Evolutionary conservation across 2,797 vertebrate species (phyloP).

Genomic region (Chiloscyllium punctatum): DNA sequence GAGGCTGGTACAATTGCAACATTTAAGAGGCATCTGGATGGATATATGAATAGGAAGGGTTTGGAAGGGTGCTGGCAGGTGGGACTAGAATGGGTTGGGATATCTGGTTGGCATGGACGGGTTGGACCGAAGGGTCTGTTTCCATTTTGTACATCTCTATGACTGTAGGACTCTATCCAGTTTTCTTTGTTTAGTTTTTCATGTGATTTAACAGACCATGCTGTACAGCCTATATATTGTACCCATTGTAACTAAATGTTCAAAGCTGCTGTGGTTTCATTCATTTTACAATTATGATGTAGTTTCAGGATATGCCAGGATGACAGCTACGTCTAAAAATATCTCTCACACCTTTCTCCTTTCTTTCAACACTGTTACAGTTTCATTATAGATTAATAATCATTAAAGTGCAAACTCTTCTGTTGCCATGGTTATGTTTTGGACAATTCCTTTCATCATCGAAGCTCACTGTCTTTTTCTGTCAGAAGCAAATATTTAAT

Average conservation of each 20-base stretch:
- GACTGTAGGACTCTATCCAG: neutral
- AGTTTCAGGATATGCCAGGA: neutral
- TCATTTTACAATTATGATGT: neutral
- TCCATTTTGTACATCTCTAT: too few species aligned
- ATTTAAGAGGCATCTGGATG: too few species aligned
- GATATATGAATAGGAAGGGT: too few species aligned
- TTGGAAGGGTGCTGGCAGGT: too few species aligned
- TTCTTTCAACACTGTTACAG: neutral
- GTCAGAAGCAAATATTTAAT: slow-evolving; percentile 2
- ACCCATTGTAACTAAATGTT: neutral
- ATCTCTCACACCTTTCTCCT: slow-evolving; percentile 17
- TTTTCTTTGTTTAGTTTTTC: neutral
- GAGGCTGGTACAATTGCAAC: too few species aligned
- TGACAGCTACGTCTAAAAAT: neutral
- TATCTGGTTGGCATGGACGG: too few species aligned
- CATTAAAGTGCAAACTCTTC: neutral
- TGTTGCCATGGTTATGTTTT: neutral
- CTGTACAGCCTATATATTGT: neutral
- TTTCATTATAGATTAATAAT: slow-evolving; percentile 28
- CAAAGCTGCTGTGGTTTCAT: neutral
- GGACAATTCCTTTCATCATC: slow-evolving; percentile 20
- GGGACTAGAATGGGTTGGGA: too few species aligned
- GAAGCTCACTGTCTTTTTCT: neutral
- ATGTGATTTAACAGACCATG: neutral
- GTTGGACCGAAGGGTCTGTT: too few species aligned